Evolutionary conservation across 2,113 vertebrate genomes (phyloP).

Genomic region (Ariopsis seemanni): DNA sequence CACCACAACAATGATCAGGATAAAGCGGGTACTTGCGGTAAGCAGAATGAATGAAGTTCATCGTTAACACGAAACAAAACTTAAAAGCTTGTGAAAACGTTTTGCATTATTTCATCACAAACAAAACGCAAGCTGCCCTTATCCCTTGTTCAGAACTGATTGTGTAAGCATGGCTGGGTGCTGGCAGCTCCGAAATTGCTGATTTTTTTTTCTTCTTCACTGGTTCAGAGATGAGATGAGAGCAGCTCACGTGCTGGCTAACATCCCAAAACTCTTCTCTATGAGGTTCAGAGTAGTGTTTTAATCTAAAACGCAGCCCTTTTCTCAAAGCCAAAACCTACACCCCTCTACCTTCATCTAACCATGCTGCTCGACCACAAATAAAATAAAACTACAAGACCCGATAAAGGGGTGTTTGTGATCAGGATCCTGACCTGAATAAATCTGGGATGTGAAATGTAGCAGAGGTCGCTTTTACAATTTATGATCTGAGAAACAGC

Average conservation of each 20-base stretch:
- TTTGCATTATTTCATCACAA: background rate
- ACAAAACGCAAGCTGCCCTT: background rate
- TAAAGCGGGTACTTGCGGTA: background rate
- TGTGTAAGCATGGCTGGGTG: constrained; percentile 7
- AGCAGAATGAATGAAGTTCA: background rate
- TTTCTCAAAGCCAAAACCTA: background rate
- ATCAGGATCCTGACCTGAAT: background rate
- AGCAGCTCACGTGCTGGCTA: constrained; percentile 18
- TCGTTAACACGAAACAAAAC: background rate
- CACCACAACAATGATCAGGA: background rate
- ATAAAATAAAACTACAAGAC: background rate
- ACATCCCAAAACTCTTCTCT: constrained; percentile 1
- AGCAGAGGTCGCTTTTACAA: background rate
- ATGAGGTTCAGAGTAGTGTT: background rate
- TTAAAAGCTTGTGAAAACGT: background rate
- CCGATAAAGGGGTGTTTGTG: background rate
- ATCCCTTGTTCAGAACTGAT: background rate
- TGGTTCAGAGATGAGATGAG: constrained; percentile 26
- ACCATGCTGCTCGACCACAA: background rate
- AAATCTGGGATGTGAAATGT: background rate
- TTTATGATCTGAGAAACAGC: constrained; percentile 27
- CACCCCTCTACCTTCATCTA: background rate
- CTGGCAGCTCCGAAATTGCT: constrained; percentile 13
- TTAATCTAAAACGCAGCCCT: background rate
- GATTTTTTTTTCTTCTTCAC: constrained; percentile 13